Conservation (phyloP, 2,797 vertebrate genomes). For the Sebastes vulpes region DNA sequence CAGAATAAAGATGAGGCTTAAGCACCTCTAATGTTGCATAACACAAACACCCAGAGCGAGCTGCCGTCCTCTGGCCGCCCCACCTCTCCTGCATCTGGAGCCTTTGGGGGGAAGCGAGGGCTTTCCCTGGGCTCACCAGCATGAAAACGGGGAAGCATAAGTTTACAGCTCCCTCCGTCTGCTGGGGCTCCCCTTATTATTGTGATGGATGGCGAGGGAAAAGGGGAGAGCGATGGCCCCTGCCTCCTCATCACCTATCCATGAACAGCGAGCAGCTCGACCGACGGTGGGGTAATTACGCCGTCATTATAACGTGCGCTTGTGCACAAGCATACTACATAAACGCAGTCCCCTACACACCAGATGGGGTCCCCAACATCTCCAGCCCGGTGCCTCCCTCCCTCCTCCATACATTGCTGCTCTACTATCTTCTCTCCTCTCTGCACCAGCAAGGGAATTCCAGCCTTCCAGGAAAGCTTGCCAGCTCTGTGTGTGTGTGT, state of each 20-base stretch:
- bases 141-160: slow-evolving; percentile 27
- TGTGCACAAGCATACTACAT: slow-evolving; percentile 53
- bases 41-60: slow-evolving; percentile 48
- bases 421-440: slow-evolving; percentile 34
- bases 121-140: slow-evolving; percentile 47
- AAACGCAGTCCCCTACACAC: slow-evolving; percentile 53
- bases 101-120: slow-evolving; percentile 31
- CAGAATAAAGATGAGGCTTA: slow-evolving; percentile 25
- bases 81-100: slow-evolving; percentile 40
- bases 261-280: slow-evolving; percentile 52
- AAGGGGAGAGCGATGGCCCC: slow-evolving; percentile 57
- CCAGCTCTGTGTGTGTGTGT: slow-evolving; percentile 38
- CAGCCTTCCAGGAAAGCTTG: slow-evolving; percentile 58
- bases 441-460: slow-evolving; percentile 60
- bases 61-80: slow-evolving; percentile 38
- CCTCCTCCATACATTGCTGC: slow-evolving; percentile 25
- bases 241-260: slow-evolving; percentile 68
- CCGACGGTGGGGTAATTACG: slow-evolving; percentile 63
- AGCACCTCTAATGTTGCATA: slow-evolving; percentile 52
- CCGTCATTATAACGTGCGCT: slow-evolving; percentile 58
- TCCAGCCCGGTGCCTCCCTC: slow-evolving; percentile 34
- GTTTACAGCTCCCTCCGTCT: slow-evolving; percentile 58
- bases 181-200: slow-evolving; percentile 66
- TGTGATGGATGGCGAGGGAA: slow-evolving; percentile 72
- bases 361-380: slow-evolving; percentile 69